Evolutionary conservation across 2,888 invertebrate genomes (phyloP), one percentile per base, ranked within the genome.

Genomic region (Hirudinaria manillensis): DNA sequence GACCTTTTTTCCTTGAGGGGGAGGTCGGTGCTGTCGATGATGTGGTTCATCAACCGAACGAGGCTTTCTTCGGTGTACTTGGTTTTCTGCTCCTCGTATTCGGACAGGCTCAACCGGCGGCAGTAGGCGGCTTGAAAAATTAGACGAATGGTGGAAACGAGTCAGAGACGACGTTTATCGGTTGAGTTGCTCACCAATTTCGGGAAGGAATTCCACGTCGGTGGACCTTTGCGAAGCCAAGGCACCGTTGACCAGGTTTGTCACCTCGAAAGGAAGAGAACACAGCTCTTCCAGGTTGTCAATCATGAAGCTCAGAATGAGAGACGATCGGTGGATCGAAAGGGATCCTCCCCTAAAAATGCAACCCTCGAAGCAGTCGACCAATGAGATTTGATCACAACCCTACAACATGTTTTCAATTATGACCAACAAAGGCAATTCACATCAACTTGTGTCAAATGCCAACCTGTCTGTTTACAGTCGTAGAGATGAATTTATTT

Each of bases 1-100:
- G 81, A 80, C 77, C 84, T 84, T 81, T 85, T 85, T 32, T 84
- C 84, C 76, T 84, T 84, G 34, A 84, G 79, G 0, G 81, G 75
- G 55, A 84, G 79, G 66, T 80, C 80, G 1, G 82, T 82, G 79
- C 84, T 80, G 76, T 85, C 84, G 16, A 85, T 81, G n/a, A 85
- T 81, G 34, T 77, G 65, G 77, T 85, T 84, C 81, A 84, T 83
- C 78, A 85, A 80, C 45, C 80, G 79, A 4, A 83, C 79, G 3
- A 85, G 81, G 4, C 81, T 81, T 2, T 77, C 76, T 68, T 82
- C 80, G 0, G 85, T 84, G 75, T 80, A 80, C 29, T 81, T 76
- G 51, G 36, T 34, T 68, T 76, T 75, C 74, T 79, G 78, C 45
- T 71, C 38, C 45, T 66, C 34, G 72, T 77, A 79, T 68, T 79